These are phyloP conservation scores for Drosophila subpulchrella DNA, from an alignment of 1,140 invertebrate genomes.

Conservation along the genomic window DNA sequence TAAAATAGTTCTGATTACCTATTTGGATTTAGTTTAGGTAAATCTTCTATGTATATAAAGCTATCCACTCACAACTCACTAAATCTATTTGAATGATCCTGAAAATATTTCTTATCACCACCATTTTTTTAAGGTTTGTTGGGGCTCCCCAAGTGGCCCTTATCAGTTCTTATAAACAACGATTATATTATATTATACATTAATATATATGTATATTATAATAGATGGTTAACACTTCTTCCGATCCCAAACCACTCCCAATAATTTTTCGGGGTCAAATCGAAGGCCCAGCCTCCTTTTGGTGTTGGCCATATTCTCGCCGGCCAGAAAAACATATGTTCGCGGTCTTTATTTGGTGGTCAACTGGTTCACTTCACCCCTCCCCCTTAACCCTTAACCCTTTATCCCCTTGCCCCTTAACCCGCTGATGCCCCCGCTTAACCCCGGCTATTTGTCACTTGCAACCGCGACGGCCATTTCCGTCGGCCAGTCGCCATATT, in stretches of 20 bases:
- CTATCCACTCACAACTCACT: too few species aligned
- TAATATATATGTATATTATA: neutral
- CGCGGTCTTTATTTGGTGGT: constrained; percentile 79
- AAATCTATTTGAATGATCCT: too few species aligned
- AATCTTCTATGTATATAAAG: too few species aligned
- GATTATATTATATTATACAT: too few species aligned
- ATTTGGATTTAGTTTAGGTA: too few species aligned
- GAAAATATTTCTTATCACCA: too few species aligned
- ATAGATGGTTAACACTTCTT: neutral
- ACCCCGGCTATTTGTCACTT: constrained; percentile 76
- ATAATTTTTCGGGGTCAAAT: constrained; percentile 20
- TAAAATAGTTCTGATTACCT: too few species aligned
- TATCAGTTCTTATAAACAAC: too few species aligned
- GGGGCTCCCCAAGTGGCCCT: too few species aligned
- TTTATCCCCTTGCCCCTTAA: neutral
- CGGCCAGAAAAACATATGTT: constrained; percentile 81
- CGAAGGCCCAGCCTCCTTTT: constrained; percentile 1
- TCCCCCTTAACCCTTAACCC: too few species aligned
- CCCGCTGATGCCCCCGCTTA: constrained; percentile 42
- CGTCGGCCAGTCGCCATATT: constrained; percentile 47
- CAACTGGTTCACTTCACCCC: constrained; percentile 28
- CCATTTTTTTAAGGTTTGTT: too few species aligned
- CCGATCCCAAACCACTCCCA: neutral
- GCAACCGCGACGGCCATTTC: constrained; percentile 72
- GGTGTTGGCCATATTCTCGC: constrained; percentile 31